phyloP scores from a whole-genome alignment of 1,140 invertebrate genomes.

The Rhyzopertha dominica region DNA sequence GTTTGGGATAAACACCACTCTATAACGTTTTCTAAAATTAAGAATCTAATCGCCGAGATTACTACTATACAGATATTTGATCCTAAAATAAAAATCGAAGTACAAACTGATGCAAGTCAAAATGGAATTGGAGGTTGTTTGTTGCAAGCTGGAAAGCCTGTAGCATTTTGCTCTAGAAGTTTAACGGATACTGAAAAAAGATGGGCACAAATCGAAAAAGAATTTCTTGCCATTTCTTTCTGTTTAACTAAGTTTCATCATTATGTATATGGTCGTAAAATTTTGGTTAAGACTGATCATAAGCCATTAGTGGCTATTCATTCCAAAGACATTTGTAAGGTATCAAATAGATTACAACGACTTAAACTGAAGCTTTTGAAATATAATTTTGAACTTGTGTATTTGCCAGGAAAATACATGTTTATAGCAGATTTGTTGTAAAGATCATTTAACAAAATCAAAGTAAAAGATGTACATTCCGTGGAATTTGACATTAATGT shows the following conservation, averaged over 20 bases:
- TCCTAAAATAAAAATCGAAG: neutral
- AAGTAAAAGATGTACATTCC: too few species aligned
- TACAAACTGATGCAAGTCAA: slow-evolving; percentile 9
- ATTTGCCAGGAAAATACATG: slow-evolving; percentile 40
- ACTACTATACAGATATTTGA: too few species aligned
- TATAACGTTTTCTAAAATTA: too few species aligned
- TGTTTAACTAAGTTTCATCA: slow-evolving; percentile 40
- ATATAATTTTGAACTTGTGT: slow-evolving; percentile 37
- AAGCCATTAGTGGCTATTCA: slow-evolving; percentile 38
- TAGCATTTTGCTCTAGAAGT: slow-evolving; percentile 35
- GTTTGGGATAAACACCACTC: too few species aligned
- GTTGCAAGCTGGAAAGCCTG: slow-evolving; percentile 1
- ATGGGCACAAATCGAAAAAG: slow-evolving; percentile 47
- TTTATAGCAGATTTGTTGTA: slow-evolving; percentile 47
- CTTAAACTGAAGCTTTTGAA: slow-evolving; percentile 10
- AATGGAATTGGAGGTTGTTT: slow-evolving; percentile 1
- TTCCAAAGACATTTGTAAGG: slow-evolving; percentile 13
- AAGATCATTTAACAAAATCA: slow-evolving; percentile 23
- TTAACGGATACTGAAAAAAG: slow-evolving; percentile 33
- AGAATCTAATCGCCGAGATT: too few species aligned
- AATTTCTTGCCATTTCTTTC: slow-evolving; percentile 44
- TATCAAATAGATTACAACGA: slow-evolving; percentile 7
- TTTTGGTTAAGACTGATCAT: slow-evolving; percentile 42
- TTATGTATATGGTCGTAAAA: slow-evolving; percentile 34
- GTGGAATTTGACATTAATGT: too few species aligned